phyloP scores from a whole-genome alignment of 2,797 vertebrate species.

The Sebastes trivittatus region DNA sequence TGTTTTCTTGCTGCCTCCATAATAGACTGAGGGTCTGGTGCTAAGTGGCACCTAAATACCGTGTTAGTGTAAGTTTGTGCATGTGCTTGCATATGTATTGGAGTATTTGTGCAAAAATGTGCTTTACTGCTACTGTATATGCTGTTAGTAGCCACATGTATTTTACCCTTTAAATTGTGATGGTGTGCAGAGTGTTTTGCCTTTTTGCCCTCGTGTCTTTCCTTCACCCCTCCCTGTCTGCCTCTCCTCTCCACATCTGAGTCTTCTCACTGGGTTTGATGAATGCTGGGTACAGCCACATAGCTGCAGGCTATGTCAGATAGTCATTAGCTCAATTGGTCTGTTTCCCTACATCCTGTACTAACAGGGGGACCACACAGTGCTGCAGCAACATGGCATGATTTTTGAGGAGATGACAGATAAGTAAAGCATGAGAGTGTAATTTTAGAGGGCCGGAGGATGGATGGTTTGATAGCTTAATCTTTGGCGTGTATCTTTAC shows the following conservation, averaged over 20 bases:
- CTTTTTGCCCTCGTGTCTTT: conserved; percentile 26
- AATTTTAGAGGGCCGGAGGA: conserved; percentile 66
- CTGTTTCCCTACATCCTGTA: conserved; percentile 57
- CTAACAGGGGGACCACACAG: conserved; percentile 69
- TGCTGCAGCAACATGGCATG: conserved; percentile 47
- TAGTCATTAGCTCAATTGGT: conserved; percentile 64
- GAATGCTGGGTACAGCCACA: conserved; percentile 67
- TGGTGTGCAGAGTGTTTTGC: conserved; percentile 14
- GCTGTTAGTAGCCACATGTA: conserved; percentile 10
- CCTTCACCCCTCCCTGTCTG: conserved; percentile 10
- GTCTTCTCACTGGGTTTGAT: conserved; percentile 72
- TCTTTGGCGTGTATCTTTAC: conserved; percentile 53
- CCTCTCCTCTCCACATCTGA: conserved; percentile 74
- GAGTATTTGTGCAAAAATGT: conserved; percentile 2
- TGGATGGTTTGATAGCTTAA: conserved; percentile 74
- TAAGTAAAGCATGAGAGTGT: conserved; percentile 46
- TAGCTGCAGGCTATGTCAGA: conserved; percentile 62
- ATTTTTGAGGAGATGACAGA: conserved; percentile 65
- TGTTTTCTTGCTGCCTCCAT: conserved; percentile 49
- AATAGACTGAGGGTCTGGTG: conserved; percentile 45
- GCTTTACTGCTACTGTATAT: conserved; percentile 29
- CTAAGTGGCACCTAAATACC: conserved; percentile 50
- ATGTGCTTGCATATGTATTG: conserved; percentile 22
- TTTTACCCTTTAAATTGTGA: conserved; percentile 27
- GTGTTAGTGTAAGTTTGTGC: conserved; percentile 9